Percentiles rank a stretch among this genome's conserved stretches.
Evolutionary conservation across 2,797 vertebrate species (phyloP).

Genomic region (Petrocephalus schoutedeni): DNA sequence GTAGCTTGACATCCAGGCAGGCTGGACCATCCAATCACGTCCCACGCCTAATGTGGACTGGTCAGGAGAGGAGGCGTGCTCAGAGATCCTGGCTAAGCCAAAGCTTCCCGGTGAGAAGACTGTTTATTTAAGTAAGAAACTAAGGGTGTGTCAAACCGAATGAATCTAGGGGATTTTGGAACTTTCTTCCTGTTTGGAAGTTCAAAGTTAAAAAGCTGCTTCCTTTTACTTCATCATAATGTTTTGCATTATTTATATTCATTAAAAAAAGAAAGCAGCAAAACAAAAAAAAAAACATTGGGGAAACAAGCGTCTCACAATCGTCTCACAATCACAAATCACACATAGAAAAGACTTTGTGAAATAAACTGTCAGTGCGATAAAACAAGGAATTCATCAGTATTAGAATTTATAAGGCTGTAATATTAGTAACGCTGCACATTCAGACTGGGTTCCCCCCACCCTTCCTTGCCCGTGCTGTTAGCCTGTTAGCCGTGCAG

Average conservation of each 20-base stretch:
- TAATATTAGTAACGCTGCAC: not conserved
- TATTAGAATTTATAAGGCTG: not conserved
- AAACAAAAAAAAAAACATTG: not conserved
- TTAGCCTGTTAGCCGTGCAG: not conserved
- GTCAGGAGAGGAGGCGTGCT: not conserved
- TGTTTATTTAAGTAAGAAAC: not conserved
- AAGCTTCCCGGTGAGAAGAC: not conserved
- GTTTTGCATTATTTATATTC: not conserved
- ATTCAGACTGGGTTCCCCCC: not conserved
- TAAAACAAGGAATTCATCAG: not conserved
- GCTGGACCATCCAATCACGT: not conserved
- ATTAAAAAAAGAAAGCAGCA: not conserved
- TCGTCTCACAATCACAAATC: not conserved
- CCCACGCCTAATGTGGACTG: not conserved
- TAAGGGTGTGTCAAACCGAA: not conserved
- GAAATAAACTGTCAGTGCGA: not conserved
- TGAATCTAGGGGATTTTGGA: not conserved
- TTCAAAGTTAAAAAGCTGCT: not conserved
- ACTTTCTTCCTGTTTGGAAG: not conserved
- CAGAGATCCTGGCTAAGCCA: not conserved
- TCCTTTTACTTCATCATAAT: not conserved
- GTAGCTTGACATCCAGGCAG: not conserved
- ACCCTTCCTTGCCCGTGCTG: not conserved
- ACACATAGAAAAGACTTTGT: not conserved
- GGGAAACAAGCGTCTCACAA: not conserved